Conservation (phyloP, 2,888 invertebrate genomes). For the Orgyia antiqua region DNA sequence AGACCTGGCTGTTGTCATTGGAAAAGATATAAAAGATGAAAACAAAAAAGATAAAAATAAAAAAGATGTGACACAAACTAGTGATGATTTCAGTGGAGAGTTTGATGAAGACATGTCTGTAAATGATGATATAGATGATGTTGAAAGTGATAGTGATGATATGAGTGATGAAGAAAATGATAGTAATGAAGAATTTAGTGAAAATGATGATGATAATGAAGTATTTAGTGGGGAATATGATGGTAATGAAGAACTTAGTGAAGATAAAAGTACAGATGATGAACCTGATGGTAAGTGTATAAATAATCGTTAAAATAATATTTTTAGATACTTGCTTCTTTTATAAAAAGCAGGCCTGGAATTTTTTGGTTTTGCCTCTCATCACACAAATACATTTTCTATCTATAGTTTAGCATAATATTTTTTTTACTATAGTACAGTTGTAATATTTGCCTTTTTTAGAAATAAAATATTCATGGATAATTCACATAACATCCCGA, state of each 20-base stretch:
- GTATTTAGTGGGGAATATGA: slow-evolving; percentile 23
- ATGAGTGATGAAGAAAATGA: slow-evolving; percentile 20
- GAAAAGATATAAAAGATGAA: slow-evolving; percentile 47
- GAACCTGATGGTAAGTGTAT: slow-evolving; percentile 34
- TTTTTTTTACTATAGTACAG: too few relatives aligned
- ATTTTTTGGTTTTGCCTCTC: too few relatives aligned
- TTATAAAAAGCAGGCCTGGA: too few relatives aligned
- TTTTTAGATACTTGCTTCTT: too few relatives aligned
- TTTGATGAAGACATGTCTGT: slow-evolving; percentile 3
- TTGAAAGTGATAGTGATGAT: slow-evolving; percentile 14
- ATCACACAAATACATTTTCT: too few relatives aligned
- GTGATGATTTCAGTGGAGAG: slow-evolving; percentile 17
- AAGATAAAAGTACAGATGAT: slow-evolving; percentile 22
- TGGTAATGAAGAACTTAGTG: too few relatives aligned
- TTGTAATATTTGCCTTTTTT: too few relatives aligned
- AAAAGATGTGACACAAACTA: slow-evolving; percentile 8
- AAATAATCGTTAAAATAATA: too few relatives aligned
- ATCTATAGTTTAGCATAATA: too few relatives aligned
- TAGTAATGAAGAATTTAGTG: too few relatives aligned
- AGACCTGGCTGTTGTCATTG: slow-evolving; percentile 78
- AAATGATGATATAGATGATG: slow-evolving; percentile 20
- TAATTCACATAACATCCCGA: too few relatives aligned
- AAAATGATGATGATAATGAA: slow-evolving; percentile 10
- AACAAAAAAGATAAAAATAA: slow-evolving; percentile 19
- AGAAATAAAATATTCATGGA: too few relatives aligned